Evolutionary conservation across 2,797 vertebrate genomes (phyloP).

Genomic region (Pangasius djambal): DNA sequence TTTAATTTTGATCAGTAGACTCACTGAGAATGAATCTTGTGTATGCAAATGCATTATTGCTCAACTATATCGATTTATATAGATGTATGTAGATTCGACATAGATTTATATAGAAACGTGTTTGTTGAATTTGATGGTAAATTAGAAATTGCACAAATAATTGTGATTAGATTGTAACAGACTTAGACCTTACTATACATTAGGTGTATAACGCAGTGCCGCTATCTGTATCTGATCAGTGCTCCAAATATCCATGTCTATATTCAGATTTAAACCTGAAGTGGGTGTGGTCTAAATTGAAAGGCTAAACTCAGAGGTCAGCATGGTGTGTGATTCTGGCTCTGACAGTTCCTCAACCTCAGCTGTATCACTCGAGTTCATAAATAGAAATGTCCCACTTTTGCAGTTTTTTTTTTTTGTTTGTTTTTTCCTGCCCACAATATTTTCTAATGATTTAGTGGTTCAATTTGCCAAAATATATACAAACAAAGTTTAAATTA

Average conservation of each 20-base stretch:
- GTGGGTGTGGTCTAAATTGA: no score
- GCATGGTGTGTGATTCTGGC: neutral
- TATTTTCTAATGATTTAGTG: neutral
- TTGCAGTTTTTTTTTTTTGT: no score
- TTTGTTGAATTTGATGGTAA: neutral
- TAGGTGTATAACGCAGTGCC: no score
- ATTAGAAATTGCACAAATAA: neutral
- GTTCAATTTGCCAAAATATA: neutral
- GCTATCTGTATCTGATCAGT: no score
- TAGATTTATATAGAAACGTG: neutral
- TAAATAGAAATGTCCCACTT: no score
- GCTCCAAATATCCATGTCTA: no score
- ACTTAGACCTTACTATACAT: no score
- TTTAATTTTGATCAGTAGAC: neutral
- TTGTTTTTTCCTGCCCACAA: no score
- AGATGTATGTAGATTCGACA: neutral
- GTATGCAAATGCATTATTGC: neutral
- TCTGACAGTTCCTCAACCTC: neutral
- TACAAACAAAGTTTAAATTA: neutral
- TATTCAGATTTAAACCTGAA: no score
- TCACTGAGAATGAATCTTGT: neutral
- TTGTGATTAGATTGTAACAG: no score
- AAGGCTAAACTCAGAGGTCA: neutral
- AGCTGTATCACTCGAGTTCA: neutral
- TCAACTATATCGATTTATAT: neutral